Evolutionary conservation across 2,797 vertebrate genomes (phyloP), one percentile per base, ranked within the genome.

Genomic region (Falco columbarius): DNA sequence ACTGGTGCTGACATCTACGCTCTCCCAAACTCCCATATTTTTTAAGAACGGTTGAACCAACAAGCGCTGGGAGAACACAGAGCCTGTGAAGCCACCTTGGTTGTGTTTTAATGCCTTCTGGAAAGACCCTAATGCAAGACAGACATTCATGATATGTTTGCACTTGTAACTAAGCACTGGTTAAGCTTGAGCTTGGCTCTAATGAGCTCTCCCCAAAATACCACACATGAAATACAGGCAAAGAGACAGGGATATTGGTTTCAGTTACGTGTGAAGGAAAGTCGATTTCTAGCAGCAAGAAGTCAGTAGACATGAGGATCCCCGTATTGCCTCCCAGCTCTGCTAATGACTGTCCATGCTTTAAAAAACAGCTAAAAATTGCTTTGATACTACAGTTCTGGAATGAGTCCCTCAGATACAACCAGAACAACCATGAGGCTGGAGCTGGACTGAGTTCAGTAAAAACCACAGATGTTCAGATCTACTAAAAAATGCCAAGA

Each of bases 51-150:
- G 51, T 90, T 92, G 58, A 96, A 81, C 81, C 84, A 90, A 66
- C 61, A 95, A 89, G 44, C 67, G 47, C 67, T 74, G 58, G 47
- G 63, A 95, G 49, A 94, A 49, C 14, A 7, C 62, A n/a, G 61
- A 94, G 49, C 36, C 44, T 4, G 6, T 77, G 83, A 92, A 97
- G 62, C 47, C 68, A 86, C 65, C 29, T 77, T 92, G 89, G 83
- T 80, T 90, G 81, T 52, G 26, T 63, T 89, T 91, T 86, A 86
- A 20, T 62, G 65, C 63, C 52, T 94, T 93, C 81, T 96, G 94
- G 81, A 94, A 92, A 96, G 52, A 94, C 62, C 42, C 51, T 95
- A 93, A 95, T 91, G 90, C 75, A 93, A 92, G 73, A 81, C 84
- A 97, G 92, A 87, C 30, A 0, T 73, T 93, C 29, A 12, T 27